Percentiles rank a stretch among this genome's conserved stretches.
phyloP scores from a whole-genome alignment of 2,888 invertebrate species.

The Schizaphis graminum region DNA sequence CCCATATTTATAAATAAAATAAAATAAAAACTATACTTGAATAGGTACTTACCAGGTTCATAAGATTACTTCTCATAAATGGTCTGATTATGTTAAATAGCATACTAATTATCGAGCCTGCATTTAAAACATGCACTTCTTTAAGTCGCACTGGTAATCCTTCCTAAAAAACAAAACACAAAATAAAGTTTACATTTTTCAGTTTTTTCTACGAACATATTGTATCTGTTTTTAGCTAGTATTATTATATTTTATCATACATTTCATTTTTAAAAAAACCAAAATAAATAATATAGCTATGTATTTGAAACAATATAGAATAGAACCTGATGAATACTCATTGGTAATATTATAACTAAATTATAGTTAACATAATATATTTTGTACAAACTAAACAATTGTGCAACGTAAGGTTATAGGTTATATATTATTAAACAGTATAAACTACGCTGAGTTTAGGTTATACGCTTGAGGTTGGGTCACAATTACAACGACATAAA shows the following conservation, averaged over 20 bases:
- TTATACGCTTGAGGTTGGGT: background rate
- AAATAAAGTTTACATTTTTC: background rate
- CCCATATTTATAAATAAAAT: background rate
- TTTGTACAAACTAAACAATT: background rate
- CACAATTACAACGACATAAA: background rate
- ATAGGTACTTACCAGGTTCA: background rate
- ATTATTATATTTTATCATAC: background rate
- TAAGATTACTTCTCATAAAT: slow-evolving; percentile 26
- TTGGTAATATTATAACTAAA: background rate
- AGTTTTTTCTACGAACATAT: background rate
- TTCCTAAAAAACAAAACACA: slow-evolving; percentile 32
- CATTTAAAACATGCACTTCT: slow-evolving; percentile 54
- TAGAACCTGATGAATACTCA: background rate
- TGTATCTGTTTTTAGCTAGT: background rate
- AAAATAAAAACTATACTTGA: background rate
- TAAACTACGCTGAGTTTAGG: background rate
- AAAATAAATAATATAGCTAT: background rate
- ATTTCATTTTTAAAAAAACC: background rate
- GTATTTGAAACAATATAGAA: background rate
- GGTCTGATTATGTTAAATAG: slow-evolving; percentile 53
- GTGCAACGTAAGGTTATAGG: background rate
- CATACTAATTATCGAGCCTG: background rate
- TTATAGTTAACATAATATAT: background rate
- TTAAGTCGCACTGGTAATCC: slow-evolving; percentile 38
- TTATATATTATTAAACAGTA: background rate